Evolutionary conservation across 2,888 invertebrate species (phyloP), one percentile per base, ranked within the genome.

Genomic region (Cephus rjabovi): DNA sequence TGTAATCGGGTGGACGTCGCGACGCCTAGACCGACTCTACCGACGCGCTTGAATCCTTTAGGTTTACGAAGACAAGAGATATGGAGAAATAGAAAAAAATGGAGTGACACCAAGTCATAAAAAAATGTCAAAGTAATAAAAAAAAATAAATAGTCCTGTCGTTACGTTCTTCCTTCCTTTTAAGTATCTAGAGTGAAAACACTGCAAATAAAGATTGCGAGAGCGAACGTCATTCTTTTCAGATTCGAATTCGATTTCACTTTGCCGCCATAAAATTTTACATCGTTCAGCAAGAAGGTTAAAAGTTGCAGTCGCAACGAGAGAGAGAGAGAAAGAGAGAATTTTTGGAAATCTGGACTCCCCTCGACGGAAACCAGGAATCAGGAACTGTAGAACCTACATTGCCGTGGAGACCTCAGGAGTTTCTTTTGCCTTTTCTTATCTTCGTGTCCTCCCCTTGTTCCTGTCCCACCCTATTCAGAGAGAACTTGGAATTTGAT

Each of bases 281-380:
- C 23, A 9, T 56, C 40, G 40, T 56, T 9, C 23, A 6, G 15
- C 6, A 23, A 56, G 40, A 56, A 23, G 23, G 40, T 56, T 56
- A 56, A 23, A 23, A 56, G 23, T 56, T 56, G 9, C 23, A 23
- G 23, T 56, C 37, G 70, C 75, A 75, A 70, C 70, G 69, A 30
- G 77, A 37, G 69, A 31, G n/a, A 69, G 37, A 12, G n/a, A 33
- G 9, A 31, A 37, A 23, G 3, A 73, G 31, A 77, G 78, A 80
- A 82, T 82, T 82, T 81, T 82, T 81, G 77, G 12, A 77, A 75
- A 78, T 75, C 76, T 79, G 33, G 35, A 77, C 76, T 73, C 76
- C 34, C 74, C 34, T 37, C 31, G 34, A 31, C 23, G 56, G 56
- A 15, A 23, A 56, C 23, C 56, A 56, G 56, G 56, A 56, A 23